Evolutionary conservation across 2,888 invertebrate species (phyloP), one percentile per base, ranked within the genome.

Genomic region (Tupiocoris notatus): DNA sequence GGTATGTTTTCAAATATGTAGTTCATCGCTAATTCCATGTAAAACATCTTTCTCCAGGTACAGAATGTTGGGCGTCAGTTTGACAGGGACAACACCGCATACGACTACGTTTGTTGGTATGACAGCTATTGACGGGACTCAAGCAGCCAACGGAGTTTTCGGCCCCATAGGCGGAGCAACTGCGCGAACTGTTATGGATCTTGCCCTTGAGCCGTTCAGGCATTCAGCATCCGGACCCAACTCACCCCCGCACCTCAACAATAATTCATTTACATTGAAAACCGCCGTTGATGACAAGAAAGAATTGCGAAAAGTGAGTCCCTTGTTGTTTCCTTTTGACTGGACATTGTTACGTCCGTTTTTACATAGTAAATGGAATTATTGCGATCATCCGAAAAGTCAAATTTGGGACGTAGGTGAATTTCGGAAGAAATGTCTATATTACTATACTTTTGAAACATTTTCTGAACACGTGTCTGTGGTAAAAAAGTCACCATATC

Each of bases 231-330:
- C 79, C 21, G 73, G 77, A 16, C 89, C 89, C 85, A 86, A 86
- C 74, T 89, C 87, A 78, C 84, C 88, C 84, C 79, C 86, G 87
- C 84, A 86, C 91, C 85, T 92, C 81, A 93, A 93, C 85, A 93
- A 92, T 84, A 93, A 93, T 85, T 95, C 94, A 84, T 95, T 95
- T 86, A 93, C 95, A 82, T 86, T 93, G 81, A 91, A 91, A 80
- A 77, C 70, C 68, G 63, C 54, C 59, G 23, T 63, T 2, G 74
- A 67, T 21, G 76, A 76, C 22, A 77, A 79, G 57, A 78, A 79
- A 79, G 79, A 78, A 23, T 25, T 56, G 16, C 17, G 78, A 56
- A 78, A 78, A 67, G 78, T 77, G 25, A 75, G 21, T n/a, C n/a
- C n/a, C n/a, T n/a, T n/a, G n/a, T n/a, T n/a, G n/a, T n/a, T n/a